Evolutionary conservation across 2,113 vertebrate species (phyloP).

Genomic region (Saguinus midas): DNA sequence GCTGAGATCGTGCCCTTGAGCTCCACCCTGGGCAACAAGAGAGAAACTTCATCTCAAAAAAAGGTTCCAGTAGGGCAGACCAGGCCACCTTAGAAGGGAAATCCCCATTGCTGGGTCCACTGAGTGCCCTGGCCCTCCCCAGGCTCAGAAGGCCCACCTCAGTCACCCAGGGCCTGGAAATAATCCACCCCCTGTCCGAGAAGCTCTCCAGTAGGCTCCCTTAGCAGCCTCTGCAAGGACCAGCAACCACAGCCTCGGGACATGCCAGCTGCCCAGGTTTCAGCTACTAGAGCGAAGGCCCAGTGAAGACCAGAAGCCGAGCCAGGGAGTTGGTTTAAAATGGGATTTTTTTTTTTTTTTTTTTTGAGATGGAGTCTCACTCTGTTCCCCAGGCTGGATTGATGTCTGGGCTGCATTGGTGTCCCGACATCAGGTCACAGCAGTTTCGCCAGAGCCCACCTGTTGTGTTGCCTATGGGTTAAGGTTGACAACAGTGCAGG

Average conservation of each 20-base stretch:
- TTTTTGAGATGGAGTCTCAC: too few relatives aligned
- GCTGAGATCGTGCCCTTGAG: too few relatives aligned
- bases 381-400: too few relatives aligned
- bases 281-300: neutral
- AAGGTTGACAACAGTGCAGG: neutral
- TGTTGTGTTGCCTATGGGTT: accelerated
- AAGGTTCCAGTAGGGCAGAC: neutral
- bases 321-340: accelerated
- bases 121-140: neutral
- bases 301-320: neutral
- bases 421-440: neutral
- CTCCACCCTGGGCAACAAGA: too few relatives aligned
- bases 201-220: too few relatives aligned
- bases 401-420: accelerated
- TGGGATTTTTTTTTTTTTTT: too few relatives aligned
- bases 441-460: neutral
- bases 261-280: neutral
- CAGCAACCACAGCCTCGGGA: too few relatives aligned
- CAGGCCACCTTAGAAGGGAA: too few relatives aligned
- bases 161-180: neutral
- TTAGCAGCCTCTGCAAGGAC: neutral
- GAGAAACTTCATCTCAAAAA: too few relatives aligned
- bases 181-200: neutral
- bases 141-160: neutral
- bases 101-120: neutral